Percentiles rank a stretch among this genome's conserved stretches.
Conservation (phyloP, 2,888 invertebrate genomes). For the Orchesella flavescens region DNA sequence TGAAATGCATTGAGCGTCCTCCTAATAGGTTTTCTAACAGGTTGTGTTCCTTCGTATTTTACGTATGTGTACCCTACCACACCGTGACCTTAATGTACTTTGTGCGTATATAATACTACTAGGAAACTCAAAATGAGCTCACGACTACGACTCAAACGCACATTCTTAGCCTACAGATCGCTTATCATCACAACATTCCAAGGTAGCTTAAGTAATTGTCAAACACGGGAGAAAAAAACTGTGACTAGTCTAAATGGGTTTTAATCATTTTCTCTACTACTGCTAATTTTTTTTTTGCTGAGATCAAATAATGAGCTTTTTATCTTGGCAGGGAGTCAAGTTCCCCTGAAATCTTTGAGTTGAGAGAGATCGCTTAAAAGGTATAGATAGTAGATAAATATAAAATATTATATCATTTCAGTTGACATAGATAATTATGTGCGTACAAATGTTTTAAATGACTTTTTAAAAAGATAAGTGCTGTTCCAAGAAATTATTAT, state of each 20-base stretch:
- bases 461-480: constrained; percentile 34
- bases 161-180: constrained; percentile 39
- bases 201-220: constrained; percentile 31
- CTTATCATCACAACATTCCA: constrained; percentile 44
- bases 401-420: background rate
- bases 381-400: too few species aligned
- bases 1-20: background rate
- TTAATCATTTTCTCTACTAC: too few species aligned
- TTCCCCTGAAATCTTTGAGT: too few species aligned
- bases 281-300: background rate
- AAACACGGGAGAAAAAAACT: constrained; percentile 8
- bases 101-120: background rate
- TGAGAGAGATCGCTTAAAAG: background rate
- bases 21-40: too few species aligned
- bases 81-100: too few species aligned
- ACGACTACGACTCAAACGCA: constrained; percentile 20
- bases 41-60: too few species aligned
- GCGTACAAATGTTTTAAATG: constrained; percentile 31
- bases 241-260: background rate
- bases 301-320: background rate
- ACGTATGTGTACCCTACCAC: too few species aligned
- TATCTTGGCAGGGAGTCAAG: constrained; percentile 39
- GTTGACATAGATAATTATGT: constrained; percentile 35
- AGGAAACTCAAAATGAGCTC: background rate
- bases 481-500: background rate